These are phyloP conservation scores for Zosterops borbonicus DNA, from an alignment of 2,113 vertebrate species.

Conservation along the genomic window DNA sequence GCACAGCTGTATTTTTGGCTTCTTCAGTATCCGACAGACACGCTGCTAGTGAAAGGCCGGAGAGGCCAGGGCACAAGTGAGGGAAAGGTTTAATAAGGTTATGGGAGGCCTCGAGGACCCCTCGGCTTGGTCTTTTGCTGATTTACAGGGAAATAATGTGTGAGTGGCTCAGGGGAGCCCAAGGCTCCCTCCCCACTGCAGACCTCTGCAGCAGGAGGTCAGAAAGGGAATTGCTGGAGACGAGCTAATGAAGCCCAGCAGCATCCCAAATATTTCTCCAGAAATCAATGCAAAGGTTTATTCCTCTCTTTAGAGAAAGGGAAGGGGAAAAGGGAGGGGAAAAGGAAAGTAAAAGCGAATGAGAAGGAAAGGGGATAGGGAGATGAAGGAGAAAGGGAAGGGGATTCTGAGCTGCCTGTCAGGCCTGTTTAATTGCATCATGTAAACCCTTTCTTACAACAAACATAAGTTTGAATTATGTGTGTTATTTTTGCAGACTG, in stretches of 20 bases:
- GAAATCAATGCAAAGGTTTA: neutral
- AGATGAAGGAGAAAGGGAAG: neutral
- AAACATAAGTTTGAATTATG: conserved; percentile 7
- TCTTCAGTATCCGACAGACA: neutral
- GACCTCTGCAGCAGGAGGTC: neutral
- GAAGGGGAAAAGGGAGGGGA: neutral
- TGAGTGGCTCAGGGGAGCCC: neutral
- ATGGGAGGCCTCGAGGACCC: neutral
- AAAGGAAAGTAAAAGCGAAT: neutral
- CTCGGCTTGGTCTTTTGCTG: neutral
- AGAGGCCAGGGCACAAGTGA: neutral
- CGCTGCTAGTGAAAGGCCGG: neutral
- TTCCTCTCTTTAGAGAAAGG: neutral
- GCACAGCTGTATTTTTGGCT: neutral
- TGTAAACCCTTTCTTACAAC: neutral
- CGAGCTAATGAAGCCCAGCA: neutral
- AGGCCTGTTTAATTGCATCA: neutral
- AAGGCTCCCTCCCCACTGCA: neutral
- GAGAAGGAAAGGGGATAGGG: neutral
- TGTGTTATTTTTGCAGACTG: conserved; percentile 25
- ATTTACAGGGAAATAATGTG: neutral
- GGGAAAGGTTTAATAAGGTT: conserved; percentile 15
- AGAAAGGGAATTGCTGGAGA: neutral
- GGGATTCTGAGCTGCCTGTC: neutral
- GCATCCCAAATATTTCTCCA: neutral